Evolutionary conservation across 2,888 invertebrate species (phyloP), one percentile per base, ranked within the genome.

Genomic region (Vanessa cardui): DNA sequence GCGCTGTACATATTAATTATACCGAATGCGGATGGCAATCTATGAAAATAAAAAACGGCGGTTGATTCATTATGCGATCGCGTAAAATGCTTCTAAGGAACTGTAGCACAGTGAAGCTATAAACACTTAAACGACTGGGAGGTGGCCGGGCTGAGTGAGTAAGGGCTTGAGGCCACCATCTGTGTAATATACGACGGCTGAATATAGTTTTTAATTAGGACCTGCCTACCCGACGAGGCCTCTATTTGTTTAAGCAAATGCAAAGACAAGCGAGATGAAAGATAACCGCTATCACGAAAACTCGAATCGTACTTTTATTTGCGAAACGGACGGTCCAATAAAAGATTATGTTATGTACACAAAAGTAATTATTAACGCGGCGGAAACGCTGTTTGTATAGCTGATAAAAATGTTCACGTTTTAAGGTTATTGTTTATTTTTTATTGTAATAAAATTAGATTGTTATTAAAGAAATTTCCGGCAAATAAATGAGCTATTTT

Each of bases 161-260:
- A 84, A 87, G 81, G 75, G 85, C 88, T 85, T 75, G 75, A 81
- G 84, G 88, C 85, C 82, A 77, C 82, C 80, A 83, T 82, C 80
- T 79, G 81, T 80, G 83, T 87, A 88, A 88, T 85, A 88, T 84
- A 89, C 85, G 86, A 82, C 81, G 81, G 77, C 80, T 83, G 85
- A 80, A 82, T 88, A 89, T 86, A 88, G 85, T 88, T 90, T 90
- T 90, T 90, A 90, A 91, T 90, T 90, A 89, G 88, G 83, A 85
- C 80, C 88, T 84, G 86, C 86, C 85, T 83, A 83, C 87, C 66
- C 66, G 62, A 58, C 87, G 84, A 85, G 83, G 78, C 85, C 82
- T 82, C 86, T 90, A 90, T 89, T 90, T 89, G 89, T 89, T 90
- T 86, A 85, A 88, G 81, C 79, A 80, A 88, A 86, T 81, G 82